Percentiles rank a stretch among this genome's conserved stretches.
phyloP scores from a whole-genome alignment of 2,888 invertebrate species.

The Mellilla xanthometata region DNA sequence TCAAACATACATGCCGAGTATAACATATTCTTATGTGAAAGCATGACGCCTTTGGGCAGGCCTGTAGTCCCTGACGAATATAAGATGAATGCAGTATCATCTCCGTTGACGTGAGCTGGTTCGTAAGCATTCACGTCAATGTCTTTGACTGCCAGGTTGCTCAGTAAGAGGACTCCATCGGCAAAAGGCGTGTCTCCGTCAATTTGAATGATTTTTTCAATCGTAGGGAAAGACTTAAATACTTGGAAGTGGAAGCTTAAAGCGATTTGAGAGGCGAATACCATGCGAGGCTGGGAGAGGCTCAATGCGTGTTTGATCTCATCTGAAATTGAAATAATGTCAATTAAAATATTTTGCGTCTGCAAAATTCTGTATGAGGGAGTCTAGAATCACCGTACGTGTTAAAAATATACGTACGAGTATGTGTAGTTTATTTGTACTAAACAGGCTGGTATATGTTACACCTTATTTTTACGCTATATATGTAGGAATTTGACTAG shows the following conservation, averaged over 20 bases:
- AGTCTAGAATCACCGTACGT: too few species aligned
- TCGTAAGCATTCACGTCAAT: constrained; percentile 37
- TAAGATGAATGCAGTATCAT: constrained; percentile 62
- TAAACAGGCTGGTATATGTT: too few species aligned
- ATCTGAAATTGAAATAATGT: constrained; percentile 41
- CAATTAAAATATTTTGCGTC: too few species aligned
- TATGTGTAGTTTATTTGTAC: too few species aligned
- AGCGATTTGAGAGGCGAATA: constrained; percentile 81
- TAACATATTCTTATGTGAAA: constrained; percentile 80
- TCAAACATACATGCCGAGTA: constrained; percentile 77
- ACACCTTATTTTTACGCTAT: too few species aligned
- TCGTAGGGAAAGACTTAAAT: constrained; percentile 42
- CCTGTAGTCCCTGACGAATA: constrained; percentile 89
- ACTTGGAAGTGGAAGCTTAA: constrained; percentile 40
- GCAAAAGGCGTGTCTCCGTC: constrained; percentile 69
- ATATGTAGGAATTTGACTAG: too few species aligned
- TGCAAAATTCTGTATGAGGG: too few species aligned
- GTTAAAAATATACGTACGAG: too few species aligned
- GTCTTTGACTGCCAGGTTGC: constrained; percentile 24
- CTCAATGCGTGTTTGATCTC: constrained; percentile 81
- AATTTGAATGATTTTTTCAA: constrained; percentile 84
- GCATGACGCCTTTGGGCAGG: constrained; percentile 89
- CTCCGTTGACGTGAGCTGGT: constrained; percentile 41
- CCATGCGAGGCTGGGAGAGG: constrained; percentile 85
- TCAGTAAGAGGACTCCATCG: constrained; percentile 34